Evolutionary conservation across 2,113 vertebrate species (phyloP), one percentile per base, ranked within the genome.

Genomic region (Lasiurus cinereus): DNA sequence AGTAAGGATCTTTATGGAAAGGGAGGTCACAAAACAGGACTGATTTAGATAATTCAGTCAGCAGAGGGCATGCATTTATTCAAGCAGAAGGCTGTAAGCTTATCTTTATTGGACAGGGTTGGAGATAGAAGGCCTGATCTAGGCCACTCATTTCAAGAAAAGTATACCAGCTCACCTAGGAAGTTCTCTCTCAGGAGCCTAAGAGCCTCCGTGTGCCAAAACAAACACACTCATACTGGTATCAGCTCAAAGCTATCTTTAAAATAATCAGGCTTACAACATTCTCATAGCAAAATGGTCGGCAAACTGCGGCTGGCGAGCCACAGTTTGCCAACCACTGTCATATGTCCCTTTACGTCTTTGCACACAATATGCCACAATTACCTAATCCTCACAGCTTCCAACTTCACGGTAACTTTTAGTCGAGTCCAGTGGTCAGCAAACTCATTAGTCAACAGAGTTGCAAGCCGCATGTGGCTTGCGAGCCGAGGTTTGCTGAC

Each of bases 71-170:
- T 4, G 54, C 54, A 91, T 74, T 74, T 80, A 91, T 77, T 92
- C 80, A 80, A 90, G 90, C 6, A 88, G 83, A 31, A 96, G 87
- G 50, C 59, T 77, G 79, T 94, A 96, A 95, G 85, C 77, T 64
- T 93, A 97, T 29, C 97, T 97, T 85, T 93, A 90, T 8, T 85
- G 90, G 86, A 85, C 82, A 64, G 14, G 48, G 50, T 15, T 94
- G 29, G 77, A 83, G 84, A 96, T 27, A 97, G 93, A 96, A 96
- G 92, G 90, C 56, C 77, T 90, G 87, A 97, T 95, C 69, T 79
- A 95, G 93, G 93, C 56, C 93, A 95, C 92, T 79, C 94, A 96
- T 96, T 93, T 96, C 69, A 94, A 93, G 90, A 92, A 93, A 95
- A 79, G 73, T 74, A 97, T 1, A 84, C 87, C 5, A 62, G 85